phyloP scores from a whole-genome alignment of 2,113 vertebrate genomes.

The Sterrhoptilus dennistouni region DNA sequence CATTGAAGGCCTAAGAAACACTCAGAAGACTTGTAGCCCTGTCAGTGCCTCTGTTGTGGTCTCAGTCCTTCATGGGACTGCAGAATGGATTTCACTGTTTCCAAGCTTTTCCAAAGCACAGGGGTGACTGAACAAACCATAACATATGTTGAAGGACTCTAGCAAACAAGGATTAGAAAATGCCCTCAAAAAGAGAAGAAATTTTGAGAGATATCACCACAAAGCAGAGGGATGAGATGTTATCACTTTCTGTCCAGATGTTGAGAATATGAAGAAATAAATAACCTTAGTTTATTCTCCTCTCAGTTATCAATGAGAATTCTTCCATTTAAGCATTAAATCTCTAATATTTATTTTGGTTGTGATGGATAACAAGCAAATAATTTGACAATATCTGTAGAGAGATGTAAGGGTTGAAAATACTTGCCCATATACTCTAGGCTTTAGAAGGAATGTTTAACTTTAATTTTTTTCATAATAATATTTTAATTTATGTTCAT shows the following conservation, averaged over 20 bases:
- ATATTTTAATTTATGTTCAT: not conserved
- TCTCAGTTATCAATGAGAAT: not conserved
- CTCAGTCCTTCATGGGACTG: not conserved
- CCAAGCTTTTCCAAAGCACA: not conserved
- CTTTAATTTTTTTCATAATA: not conserved
- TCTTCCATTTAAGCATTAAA: not conserved
- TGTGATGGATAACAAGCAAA: not conserved
- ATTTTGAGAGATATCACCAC: not conserved
- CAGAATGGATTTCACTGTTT: not conserved
- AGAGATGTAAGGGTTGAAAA: not conserved
- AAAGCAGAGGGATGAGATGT: not conserved
- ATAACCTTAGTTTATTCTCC: not conserved
- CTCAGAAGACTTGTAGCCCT: not conserved
- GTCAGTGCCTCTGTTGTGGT: fast-evolving
- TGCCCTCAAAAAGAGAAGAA: fast-evolving
- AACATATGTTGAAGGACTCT: fast-evolving
- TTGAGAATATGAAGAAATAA: not conserved
- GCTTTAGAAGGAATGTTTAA: not conserved
- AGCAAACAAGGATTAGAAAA: not conserved
- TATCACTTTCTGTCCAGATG: not conserved
- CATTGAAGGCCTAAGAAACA: not conserved
- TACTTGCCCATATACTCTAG: not conserved
- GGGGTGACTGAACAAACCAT: not conserved
- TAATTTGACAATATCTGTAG: not conserved
- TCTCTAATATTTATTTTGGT: not conserved